A percentile compares a stretch with the other conserved stretches of the same genome.
Conservation (phyloP, 2,888 invertebrate species). For the Ornithoptera priamus region DNA sequence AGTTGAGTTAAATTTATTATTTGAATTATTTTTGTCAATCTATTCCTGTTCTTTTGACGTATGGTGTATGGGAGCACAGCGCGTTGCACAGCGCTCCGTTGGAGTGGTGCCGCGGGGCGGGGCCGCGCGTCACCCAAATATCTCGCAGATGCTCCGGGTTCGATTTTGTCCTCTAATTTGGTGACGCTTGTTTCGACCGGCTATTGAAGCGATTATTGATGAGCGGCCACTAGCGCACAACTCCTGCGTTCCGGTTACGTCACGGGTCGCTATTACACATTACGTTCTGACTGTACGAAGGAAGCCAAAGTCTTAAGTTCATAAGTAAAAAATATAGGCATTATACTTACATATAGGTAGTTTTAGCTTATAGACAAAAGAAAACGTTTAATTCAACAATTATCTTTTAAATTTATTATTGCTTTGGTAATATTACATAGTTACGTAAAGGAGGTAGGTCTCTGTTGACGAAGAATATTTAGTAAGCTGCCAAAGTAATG, state of each 20-base stretch:
- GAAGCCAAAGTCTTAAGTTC: too few species aligned
- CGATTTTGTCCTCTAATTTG: slow-evolving; percentile 69
- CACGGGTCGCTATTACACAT: slow-evolving; percentile 14
- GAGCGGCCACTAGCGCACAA: slow-evolving; percentile 34
- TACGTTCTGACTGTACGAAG: too few species aligned
- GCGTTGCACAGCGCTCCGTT: slow-evolving; percentile 55
- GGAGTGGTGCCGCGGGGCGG: slow-evolving; percentile 55
- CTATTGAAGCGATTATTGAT: slow-evolving; percentile 49
- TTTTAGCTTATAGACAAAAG: too few species aligned
- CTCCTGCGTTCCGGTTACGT: slow-evolving; percentile 34
- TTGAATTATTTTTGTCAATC: slow-evolving; percentile 31
- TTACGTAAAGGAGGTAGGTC: background rate
- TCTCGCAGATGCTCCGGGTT: slow-evolving; percentile 43
- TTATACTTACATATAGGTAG: too few species aligned
- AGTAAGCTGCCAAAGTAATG: background rate
- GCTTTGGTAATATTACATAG: too few species aligned
- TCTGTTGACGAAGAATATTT: background rate
- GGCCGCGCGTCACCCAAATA: slow-evolving; percentile 65
- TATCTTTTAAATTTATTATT: too few species aligned
- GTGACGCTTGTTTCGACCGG: slow-evolving; percentile 57
- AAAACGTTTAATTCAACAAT: too few species aligned
- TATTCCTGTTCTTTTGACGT: slow-evolving; percentile 56
- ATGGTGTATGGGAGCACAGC: slow-evolving; percentile 29
- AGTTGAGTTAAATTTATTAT: slow-evolving; percentile 18
- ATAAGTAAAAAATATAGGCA: too few species aligned